Base-by-base conservation (phyloP, 2,797 vertebrate species). In the Argentina silus region DNA sequence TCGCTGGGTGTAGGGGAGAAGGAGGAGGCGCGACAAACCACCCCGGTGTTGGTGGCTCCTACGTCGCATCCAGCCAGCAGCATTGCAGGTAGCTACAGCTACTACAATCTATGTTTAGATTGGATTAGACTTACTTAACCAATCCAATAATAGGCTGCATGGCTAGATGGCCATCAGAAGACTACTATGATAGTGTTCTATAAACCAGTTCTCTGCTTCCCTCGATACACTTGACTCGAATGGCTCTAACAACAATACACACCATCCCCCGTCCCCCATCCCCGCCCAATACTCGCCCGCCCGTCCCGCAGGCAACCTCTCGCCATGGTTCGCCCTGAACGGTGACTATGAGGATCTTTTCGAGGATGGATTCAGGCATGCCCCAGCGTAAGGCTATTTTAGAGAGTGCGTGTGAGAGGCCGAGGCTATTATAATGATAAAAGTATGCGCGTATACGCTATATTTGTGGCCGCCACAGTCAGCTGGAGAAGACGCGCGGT, bases 241-340 rank as follows among this genome's bases (percentile, higher is more conserved):
- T 73, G 72, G 71, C 81, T 77, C 77, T 79, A 84, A 73, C 80
- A 74, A 89, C 85, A 88, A 89, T 84, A 85, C 85, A 84, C 81
- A 51, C 48, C 66, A 21, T 7, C 60, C 7, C 10, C 45, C 64
- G 23, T 23, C 48, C 19, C 63, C 68, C 62, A 72, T 84, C 88
- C 89, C 87, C 90, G 85, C 89, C 87, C 89, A 76, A 67, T 75
- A 65, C 67, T 61, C 74, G 53, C 78, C 69, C 81, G 89, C 83
- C 86, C 69, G 91, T 86, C 88, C 89, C 89, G 79, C 77, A 84
- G 83, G 86, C 85, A 63, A 50, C 19, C 47, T 57, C 73, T 57
- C 74, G 72, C 57, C n/a, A 56, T 76, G 74, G 57, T 61, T 77
- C 51, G 43, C 56, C 27, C 65, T 43, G 23, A 56, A 70, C 70